These are phyloP conservation scores for Conomelus anceps DNA, from an alignment of 2,888 invertebrate genomes.

Conservation along the genomic window DNA sequence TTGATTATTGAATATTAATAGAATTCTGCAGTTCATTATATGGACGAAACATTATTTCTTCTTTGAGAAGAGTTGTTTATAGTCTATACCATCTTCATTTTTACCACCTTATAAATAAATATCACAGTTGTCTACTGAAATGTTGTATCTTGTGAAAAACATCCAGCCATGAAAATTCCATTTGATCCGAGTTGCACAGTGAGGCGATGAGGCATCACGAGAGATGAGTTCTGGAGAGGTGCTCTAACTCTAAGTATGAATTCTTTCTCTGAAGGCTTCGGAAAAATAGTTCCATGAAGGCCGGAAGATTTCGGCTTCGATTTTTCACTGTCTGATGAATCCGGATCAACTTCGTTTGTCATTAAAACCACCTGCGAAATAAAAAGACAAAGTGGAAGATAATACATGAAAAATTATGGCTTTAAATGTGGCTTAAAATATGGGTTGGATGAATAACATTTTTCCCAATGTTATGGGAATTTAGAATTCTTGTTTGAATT, in stretches of 20 bases:
- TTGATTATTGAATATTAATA: too few species aligned
- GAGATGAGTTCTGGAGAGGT: constrained; percentile 54
- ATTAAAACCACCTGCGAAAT: constrained; percentile 30
- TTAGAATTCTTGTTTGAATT: too few species aligned
- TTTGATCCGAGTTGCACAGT: constrained; percentile 61
- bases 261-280: constrained; percentile 53
- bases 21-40: too few species aligned
- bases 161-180: constrained; percentile 65
- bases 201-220: constrained; percentile 57
- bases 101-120: not conserved
- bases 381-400: not conserved
- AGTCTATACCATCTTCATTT: too few species aligned
- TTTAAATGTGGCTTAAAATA: too few species aligned
- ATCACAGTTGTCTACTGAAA: constrained; percentile 44
- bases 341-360: constrained; percentile 27
- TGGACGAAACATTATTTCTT: too few species aligned
- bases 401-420: too few species aligned
- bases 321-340: constrained; percentile 36
- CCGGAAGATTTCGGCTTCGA: constrained; percentile 34
- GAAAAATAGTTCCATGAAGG: constrained; percentile 39
- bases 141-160: constrained; percentile 70
- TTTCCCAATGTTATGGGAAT: too few species aligned
- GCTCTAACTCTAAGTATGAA: constrained; percentile 56
- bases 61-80: too few species aligned
- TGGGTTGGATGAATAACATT: too few species aligned